Conservation (phyloP, 1,140 invertebrate species). For the Melanaphis sacchari region DNA sequence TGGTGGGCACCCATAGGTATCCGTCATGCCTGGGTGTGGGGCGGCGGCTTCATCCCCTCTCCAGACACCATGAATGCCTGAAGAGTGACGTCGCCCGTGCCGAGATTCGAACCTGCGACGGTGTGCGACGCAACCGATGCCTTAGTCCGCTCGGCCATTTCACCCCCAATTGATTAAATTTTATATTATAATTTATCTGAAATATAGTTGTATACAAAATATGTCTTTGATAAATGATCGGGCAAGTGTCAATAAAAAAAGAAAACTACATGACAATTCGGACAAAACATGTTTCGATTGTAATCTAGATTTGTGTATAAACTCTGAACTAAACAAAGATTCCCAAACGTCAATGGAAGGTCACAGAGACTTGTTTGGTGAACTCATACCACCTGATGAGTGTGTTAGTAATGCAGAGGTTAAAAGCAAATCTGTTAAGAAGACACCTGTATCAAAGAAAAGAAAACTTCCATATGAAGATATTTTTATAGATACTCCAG, state of each 20-base stretch:
- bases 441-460: background rate
- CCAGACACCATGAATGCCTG: too few species aligned
- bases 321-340: background rate
- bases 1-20: too few species aligned
- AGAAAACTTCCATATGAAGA: background rate
- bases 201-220: background rate
- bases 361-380: conserved; percentile 21
- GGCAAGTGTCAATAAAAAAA: background rate
- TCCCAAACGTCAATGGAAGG: background rate
- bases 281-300: too few species aligned
- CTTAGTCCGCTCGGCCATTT: too few species aligned
- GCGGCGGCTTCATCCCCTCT: too few species aligned
- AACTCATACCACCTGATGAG: background rate
- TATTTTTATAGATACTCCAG: background rate
- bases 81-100: too few species aligned
- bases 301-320: background rate
- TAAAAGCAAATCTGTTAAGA: background rate
- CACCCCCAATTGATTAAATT: too few species aligned
- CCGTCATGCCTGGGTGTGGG: too few species aligned
- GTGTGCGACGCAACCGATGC: too few species aligned
- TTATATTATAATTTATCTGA: background rate
- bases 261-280: background rate
- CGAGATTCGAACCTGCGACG: too few species aligned
- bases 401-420: background rate
- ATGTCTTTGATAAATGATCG: background rate